Evolutionary conservation across 1,140 invertebrate genomes (phyloP).

Genomic region (Hyphantria cunea): DNA sequence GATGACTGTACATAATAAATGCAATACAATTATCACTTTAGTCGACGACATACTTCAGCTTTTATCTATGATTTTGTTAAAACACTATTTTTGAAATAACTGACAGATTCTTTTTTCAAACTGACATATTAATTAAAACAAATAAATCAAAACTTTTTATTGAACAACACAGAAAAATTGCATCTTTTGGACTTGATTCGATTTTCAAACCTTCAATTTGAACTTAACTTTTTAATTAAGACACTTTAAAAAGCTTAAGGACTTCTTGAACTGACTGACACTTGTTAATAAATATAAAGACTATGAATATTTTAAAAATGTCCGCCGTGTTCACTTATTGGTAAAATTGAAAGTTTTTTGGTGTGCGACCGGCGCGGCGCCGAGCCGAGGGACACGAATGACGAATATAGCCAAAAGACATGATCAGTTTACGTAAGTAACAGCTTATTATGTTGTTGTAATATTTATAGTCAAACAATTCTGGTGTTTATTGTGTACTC

Average conservation of each 20-base stretch:
- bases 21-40: constrained; percentile 31
- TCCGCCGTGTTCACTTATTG: background rate
- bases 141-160: background rate
- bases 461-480: constrained; percentile 9
- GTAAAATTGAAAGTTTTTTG: constrained; percentile 53
- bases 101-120: background rate
- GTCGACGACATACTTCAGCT: constrained; percentile 6
- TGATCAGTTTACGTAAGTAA: constrained; percentile 68
- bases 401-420: constrained; percentile 51
- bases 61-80: background rate
- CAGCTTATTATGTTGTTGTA: constrained; percentile 20
- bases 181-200: too few relatives aligned
- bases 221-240: background rate
- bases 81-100: background rate
- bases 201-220: background rate
- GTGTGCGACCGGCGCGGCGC: constrained; percentile 24
- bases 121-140: background rate
- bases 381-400: constrained; percentile 46
- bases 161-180: background rate
- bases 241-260: background rate
- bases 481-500: constrained; percentile 2
- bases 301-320: too few relatives aligned
- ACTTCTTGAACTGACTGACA: constrained; percentile 16
- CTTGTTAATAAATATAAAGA: background rate
- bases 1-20: constrained; percentile 33